Percentiles rank a stretch among this genome's conserved stretches.
Conservation (phyloP, 2,888 invertebrate genomes). For the Caradrina kadenii region DNA sequence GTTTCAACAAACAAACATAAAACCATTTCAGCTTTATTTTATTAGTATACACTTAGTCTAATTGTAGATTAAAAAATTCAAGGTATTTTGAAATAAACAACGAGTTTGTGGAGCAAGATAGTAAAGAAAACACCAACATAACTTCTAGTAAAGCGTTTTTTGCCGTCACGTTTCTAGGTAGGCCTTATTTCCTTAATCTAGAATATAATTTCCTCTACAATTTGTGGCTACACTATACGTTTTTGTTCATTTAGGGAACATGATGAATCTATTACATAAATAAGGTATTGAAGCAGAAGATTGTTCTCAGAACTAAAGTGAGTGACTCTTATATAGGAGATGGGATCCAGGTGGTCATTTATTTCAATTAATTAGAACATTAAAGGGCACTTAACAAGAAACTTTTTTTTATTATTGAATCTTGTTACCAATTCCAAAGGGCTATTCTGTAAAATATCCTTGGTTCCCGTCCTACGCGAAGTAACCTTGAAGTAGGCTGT, state of each 20-base stretch:
- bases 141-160: neutral
- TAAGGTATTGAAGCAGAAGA: neutral
- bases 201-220: constrained; percentile 13
- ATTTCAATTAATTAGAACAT: too few relatives aligned
- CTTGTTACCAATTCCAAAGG: too few relatives aligned
- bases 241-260: neutral
- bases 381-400: too few relatives aligned
- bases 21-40: neutral
- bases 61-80: neutral
- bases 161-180: neutral
- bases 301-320: neutral
- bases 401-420: too few relatives aligned
- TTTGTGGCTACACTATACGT: neutral
- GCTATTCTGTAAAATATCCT: too few relatives aligned
- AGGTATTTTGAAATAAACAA: neutral
- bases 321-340: too few relatives aligned
- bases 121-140: constrained; percentile 2
- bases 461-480: too few relatives aligned
- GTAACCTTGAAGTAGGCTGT: too few relatives aligned
- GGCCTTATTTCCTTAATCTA: constrained; percentile 13
- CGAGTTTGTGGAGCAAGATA: neutral
- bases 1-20: too few relatives aligned
- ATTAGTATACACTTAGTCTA: too few relatives aligned
- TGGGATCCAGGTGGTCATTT: too few relatives aligned
- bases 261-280: neutral